Conservation (phyloP, 2,797 vertebrate genomes). For the Notolabrus celidotus region DNA sequence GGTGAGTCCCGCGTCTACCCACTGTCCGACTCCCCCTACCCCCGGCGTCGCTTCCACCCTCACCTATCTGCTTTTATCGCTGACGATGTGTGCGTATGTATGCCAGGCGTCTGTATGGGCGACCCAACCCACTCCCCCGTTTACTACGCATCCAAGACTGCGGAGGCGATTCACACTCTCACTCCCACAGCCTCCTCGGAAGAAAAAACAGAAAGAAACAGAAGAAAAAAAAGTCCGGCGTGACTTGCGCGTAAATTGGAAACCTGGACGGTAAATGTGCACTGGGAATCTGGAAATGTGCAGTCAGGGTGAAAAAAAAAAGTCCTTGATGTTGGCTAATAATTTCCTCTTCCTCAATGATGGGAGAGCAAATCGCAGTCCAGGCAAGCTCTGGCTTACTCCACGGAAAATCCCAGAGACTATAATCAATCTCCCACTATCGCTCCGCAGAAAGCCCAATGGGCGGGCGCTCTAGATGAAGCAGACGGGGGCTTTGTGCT, state of each 20-base stretch:
- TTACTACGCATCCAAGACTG: conserved; percentile 79
- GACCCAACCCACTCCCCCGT: conserved; percentile 81
- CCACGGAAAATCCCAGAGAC: conserved; percentile 73
- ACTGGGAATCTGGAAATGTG: background rate
- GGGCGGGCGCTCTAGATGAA: conserved; percentile 75
- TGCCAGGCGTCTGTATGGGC: conserved; percentile 63
- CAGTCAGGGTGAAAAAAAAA: conserved; percentile 11
- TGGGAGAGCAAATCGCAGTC: conserved; percentile 55
- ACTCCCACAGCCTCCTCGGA: conserved; percentile 36
- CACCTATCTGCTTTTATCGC: conserved; percentile 71
- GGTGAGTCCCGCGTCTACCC: conserved; percentile 42
- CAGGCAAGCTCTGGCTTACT: conserved; percentile 47
- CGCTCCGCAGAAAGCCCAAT: conserved; percentile 68
- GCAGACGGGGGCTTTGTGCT: conserved; percentile 66
- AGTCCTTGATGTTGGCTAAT: conserved; percentile 30
- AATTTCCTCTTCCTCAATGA: conserved; percentile 30
- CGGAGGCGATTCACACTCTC: conserved; percentile 65
- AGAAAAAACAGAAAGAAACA: conserved; percentile 11
- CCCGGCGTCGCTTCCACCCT: conserved; percentile 53
- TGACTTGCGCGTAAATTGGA: conserved; percentile 43
- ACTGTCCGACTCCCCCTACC: conserved; percentile 53
- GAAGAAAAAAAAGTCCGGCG: conserved; percentile 43
- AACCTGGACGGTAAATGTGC: background rate
- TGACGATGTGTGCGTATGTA: conserved; percentile 62
- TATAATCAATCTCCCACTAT: conserved; percentile 70